Evolutionary conservation across 2,113 vertebrate genomes (phyloP).

Genomic region (Eptesicus fuscus): DNA sequence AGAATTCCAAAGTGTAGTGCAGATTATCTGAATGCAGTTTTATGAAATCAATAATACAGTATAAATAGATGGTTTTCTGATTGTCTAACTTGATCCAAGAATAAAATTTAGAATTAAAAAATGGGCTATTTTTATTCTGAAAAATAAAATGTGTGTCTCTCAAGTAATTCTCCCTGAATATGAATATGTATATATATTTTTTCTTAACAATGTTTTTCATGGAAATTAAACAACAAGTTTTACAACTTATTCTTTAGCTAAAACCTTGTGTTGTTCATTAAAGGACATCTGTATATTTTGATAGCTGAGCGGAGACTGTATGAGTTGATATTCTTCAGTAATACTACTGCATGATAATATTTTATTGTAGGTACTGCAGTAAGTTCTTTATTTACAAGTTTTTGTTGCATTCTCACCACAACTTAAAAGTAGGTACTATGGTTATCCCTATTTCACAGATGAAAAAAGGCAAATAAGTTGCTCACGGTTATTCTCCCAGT

Average conservation of each 20-base stretch:
- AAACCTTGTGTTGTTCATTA: constrained; percentile 4
- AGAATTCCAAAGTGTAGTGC: constrained; percentile 2
- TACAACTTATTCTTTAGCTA: background rate
- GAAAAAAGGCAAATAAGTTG: background rate
- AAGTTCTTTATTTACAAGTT: constrained; percentile 20
- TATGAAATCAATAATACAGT: background rate
- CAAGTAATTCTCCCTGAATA: background rate
- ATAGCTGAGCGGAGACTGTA: background rate
- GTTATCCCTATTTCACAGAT: background rate
- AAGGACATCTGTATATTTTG: background rate
- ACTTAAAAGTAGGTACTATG: background rate
- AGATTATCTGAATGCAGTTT: background rate
- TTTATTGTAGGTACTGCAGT: background rate
- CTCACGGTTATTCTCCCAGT: background rate
- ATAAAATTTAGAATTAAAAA: constrained; percentile 16
- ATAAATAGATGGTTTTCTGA: constrained; percentile 6
- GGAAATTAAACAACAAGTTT: background rate
- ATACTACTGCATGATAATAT: background rate
- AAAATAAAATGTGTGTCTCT: background rate
- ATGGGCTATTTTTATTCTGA: background rate
- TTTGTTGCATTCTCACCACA: background rate
- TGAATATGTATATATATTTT: background rate
- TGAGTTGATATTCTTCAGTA: background rate
- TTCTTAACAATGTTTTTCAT: background rate
- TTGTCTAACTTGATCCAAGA: constrained; percentile 11